Base-by-base conservation (phyloP, 2,797 vertebrate species). In the Rhynchonycteris naso region DNA sequence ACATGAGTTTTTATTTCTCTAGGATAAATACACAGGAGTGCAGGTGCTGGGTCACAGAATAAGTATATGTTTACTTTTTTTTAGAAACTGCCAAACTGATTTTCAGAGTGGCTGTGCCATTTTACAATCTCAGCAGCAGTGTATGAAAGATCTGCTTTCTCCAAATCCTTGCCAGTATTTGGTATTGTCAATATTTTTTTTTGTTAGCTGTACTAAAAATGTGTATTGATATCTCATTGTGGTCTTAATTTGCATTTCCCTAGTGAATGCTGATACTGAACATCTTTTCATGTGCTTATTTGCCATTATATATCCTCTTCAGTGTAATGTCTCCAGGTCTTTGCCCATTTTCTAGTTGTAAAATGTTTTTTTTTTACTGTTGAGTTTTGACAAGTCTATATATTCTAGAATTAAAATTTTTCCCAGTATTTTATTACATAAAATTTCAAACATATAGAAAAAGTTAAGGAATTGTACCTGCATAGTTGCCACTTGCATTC, bases 191-290 rank as follows among this genome's bases (percentile, higher is more conserved):
- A 1, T 38, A n/a, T 58, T 22, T 65, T 33, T 54, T 66, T 24
- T 21, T 93, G 50, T 81, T 58, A 82, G 68, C 35, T 81, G 11
- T 58, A 88, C 68, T 81, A 65, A 93, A 86, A 56, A 22, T 68
- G 38, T 61, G 28, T 84, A 54, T 21, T 78, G 14, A 78, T 82
- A 54, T 6, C n/a, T 94, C 61, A 28, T 21, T 78, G 43, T 68
- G 21, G n/a, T 68, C 61, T 83, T 82, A 66, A 50, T 93, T 68
- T 83, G 38, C n/a, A 74, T 93, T 88, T 88, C 69, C 59, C 52
- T 75, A 72, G 50, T 56, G 35, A 30, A 58, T 58, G 7, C 47
- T 85, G 33, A 28, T 65, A n/a, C 18, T 43, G 50, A 59, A 71
- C 47, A 86, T 58, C 24, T 94, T 90, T 86, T 59, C 35, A 19